Conservation (phyloP, 2,888 invertebrate species). For the Orgyia antiqua region DNA sequence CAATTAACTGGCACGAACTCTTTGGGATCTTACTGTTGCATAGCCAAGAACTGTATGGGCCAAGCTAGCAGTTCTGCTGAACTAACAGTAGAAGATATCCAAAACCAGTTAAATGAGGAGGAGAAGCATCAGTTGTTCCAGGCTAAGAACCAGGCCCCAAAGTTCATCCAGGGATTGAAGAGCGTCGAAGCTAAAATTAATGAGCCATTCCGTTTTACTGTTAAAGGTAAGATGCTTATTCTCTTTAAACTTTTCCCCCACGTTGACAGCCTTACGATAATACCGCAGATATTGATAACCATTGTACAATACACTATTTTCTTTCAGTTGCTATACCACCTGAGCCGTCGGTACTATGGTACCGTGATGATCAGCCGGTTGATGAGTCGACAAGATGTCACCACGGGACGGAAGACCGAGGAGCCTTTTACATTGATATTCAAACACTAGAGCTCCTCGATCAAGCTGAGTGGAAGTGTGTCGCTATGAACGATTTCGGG, state of each 20-base stretch:
- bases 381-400: constrained; percentile 82
- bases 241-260: background rate
- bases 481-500: constrained; percentile 92
- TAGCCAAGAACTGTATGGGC: constrained; percentile 94
- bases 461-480: constrained; percentile 95
- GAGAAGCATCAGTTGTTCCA: constrained; percentile 85
- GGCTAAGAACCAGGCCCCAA: constrained; percentile 87
- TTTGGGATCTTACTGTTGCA: constrained; percentile 90
- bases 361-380: constrained; percentile 89
- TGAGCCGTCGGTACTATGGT: constrained; percentile 91
- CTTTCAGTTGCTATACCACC: constrained; percentile 86
- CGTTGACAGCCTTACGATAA: background rate
- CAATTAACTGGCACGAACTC: constrained; percentile 94
- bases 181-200: constrained; percentile 90
- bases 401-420: constrained; percentile 82
- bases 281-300: background rate
- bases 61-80: constrained; percentile 92
- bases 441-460: constrained; percentile 87
- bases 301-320: constrained; percentile 2
- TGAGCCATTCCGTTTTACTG: constrained; percentile 87
- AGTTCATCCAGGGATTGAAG: constrained; percentile 88
- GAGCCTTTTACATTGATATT: constrained; percentile 85
- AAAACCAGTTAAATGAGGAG: constrained; percentile 92
- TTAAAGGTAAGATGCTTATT: constrained; percentile 88
- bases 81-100: constrained; percentile 92